Conservation (phyloP, 2,888 invertebrate species). For the Eilema sororculum region DNA sequence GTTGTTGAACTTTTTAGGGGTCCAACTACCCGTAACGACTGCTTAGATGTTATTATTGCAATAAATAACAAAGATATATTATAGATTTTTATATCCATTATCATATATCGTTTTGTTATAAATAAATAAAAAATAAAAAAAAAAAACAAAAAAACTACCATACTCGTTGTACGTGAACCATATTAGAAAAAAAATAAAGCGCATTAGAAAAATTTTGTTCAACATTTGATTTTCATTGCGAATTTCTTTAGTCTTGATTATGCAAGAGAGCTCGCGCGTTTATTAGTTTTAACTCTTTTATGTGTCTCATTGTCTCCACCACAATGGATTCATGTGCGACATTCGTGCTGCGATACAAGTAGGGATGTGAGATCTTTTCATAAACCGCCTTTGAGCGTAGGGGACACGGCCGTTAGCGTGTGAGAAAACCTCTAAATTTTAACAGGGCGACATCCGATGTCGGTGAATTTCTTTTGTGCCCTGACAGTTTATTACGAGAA, state of each 20-base stretch:
- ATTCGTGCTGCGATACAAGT: conserved; percentile 52
- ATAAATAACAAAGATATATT: no score
- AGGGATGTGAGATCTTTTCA: conserved; percentile 58
- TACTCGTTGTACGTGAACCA: background rate
- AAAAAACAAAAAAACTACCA: background rate
- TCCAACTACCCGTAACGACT: no score
- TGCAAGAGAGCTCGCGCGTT: conserved; percentile 34
- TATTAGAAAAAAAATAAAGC: background rate
- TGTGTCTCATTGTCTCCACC: conserved; percentile 44
- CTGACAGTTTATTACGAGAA: conserved; percentile 82
- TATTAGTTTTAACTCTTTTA: conserved; percentile 53
- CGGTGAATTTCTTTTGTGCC: conserved; percentile 78
- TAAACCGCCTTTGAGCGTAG: conserved; percentile 65
- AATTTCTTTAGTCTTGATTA: conserved; percentile 24
- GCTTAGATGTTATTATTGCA: no score
- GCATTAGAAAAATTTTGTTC: background rate
- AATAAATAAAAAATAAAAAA: no score
- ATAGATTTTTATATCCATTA: no score
- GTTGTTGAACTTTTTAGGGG: no score
- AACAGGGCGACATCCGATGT: conserved; percentile 72
- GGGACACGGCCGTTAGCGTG: conserved; percentile 61
- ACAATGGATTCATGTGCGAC: conserved; percentile 48
- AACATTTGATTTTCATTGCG: conserved; percentile 11
- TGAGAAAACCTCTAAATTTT: conserved; percentile 70
- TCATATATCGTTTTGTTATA: no score